Conservation (phyloP, 2,113 vertebrate genomes). For the Butastur rufipennis region DNA sequence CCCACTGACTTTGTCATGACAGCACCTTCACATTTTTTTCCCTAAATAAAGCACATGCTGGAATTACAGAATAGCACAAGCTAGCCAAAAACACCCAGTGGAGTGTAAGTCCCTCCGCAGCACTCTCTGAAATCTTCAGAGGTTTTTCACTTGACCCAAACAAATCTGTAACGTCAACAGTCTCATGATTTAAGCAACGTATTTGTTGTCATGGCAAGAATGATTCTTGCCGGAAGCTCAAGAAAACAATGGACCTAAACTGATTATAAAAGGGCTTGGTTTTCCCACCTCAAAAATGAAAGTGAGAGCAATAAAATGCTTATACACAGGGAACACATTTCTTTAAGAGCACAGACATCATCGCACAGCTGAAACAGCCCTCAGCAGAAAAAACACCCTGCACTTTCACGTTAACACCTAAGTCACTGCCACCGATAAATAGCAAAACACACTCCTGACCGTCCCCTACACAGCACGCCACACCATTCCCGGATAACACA, state of each 20-base stretch:
- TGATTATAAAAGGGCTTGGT: constrained; percentile 6
- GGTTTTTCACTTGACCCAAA: constrained; percentile 23
- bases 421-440: not conserved
- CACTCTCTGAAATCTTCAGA: not conserved
- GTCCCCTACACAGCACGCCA: not conserved
- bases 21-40: not conserved
- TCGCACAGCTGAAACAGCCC: not conserved
- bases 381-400: not conserved
- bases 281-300: constrained; percentile 51
- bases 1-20: not conserved
- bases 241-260: constrained; percentile 55
- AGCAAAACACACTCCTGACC: not conserved
- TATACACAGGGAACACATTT: not conserved
- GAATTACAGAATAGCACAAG: not conserved
- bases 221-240: constrained; percentile 44
- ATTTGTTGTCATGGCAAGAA: constrained; percentile 38
- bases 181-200: not conserved
- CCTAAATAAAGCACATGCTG: not conserved
- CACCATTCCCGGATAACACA: not conserved
- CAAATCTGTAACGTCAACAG: not conserved
- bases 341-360: not conserved
- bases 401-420: not conserved
- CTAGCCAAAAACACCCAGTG: not conserved
- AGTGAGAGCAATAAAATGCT: constrained; percentile 24
- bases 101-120: not conserved